Conservation (phyloP, 2,797 vertebrate genomes). For the Acestrorhynchus altus region DNA sequence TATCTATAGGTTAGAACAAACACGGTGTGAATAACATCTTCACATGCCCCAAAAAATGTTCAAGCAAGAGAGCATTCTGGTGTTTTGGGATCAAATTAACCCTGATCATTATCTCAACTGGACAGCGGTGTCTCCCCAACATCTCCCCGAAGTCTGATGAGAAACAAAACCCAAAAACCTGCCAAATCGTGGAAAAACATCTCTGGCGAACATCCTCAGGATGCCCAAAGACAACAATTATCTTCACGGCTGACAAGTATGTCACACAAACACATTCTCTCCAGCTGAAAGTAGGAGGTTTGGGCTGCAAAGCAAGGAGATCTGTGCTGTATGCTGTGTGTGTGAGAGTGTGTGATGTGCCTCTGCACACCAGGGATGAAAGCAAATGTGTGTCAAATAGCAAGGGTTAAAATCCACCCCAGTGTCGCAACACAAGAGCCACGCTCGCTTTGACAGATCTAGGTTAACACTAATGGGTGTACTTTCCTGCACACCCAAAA, state of each 20-base stretch:
- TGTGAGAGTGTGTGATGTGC: slow-evolving; percentile 4
- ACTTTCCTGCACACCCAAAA: slow-evolving; percentile 37
- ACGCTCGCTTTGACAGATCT: slow-evolving; percentile 76
- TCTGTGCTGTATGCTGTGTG: background rate
- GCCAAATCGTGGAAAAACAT: slow-evolving; percentile 1
- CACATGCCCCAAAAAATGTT: background rate
- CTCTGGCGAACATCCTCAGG: slow-evolving; percentile 2
- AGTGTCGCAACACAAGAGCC: slow-evolving; percentile 59
- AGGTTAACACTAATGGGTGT: slow-evolving; percentile 78
- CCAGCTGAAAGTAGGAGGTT: slow-evolving; percentile 20
- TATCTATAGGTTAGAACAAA: slow-evolving; percentile 37
- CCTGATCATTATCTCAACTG: background rate
- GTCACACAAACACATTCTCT: background rate
- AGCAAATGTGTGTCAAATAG: slow-evolving; percentile 50
- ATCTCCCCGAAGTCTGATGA: slow-evolving; percentile 1
- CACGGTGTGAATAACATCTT: background rate
- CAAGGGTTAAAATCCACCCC: slow-evolving; percentile 61
- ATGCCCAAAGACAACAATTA: slow-evolving; percentile 21
- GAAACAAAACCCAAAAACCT: too few relatives aligned
- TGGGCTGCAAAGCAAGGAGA: slow-evolving; percentile 41
- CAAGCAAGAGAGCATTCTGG: background rate
- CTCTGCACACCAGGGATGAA: slow-evolving; percentile 6
- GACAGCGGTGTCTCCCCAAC: background rate
- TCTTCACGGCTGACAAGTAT: background rate
- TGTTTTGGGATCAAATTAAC: background rate